Base-by-base conservation (phyloP, 2,888 invertebrate genomes). In the Nephrotoma guestfalica region DNA sequence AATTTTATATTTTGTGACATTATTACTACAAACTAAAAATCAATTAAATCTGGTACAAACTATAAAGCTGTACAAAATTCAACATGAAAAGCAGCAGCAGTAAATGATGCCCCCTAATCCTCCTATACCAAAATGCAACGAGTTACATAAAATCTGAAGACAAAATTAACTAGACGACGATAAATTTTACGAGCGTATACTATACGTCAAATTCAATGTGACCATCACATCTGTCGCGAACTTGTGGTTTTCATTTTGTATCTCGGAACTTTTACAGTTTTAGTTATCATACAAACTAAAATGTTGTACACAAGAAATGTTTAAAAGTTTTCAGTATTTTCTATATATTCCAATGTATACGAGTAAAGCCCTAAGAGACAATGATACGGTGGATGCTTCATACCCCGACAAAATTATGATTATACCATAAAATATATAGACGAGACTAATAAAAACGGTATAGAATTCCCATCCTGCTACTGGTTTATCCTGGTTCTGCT, bases 211-310 rank as follows among this genome's bases (percentile, higher is more conserved):
- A 42, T 71, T 30, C 47, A 71, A 86, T 87, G 87, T 86, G 87
- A 87, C 87, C 86, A 87, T 86, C 87, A 86, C 87, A 87, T 85
- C 86, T 87, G 87, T 87, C 87, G 87, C 86, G 87, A 83, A 86
- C 86, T 86, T 87, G 87, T 87, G 87, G 87, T 87, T 87, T 11
- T 30, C 6, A 47, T 51, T 42, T 47, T 87, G 84, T 85, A 30
- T 71, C 9, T 71, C 30, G 71, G 71, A 85, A 85, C 43, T 43
- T 43, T 85, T 84, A 43, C 43, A 42, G 18, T 84, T 84, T 83
- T n/a, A 42, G 9, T 43, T 86, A 41, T 41, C 7, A 42, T n/a
- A n/a, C 41, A 42, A 43, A 41, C 1, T 41, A 85, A 42, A 42
- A 41, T 41, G 15, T 83, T 15, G 57, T 57, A 51, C 51, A 51